Percentiles rank a stretch among this genome's conserved stretches.
phyloP scores from a whole-genome alignment of 2,113 vertebrate species.

The Zosterops pallidus region DNA sequence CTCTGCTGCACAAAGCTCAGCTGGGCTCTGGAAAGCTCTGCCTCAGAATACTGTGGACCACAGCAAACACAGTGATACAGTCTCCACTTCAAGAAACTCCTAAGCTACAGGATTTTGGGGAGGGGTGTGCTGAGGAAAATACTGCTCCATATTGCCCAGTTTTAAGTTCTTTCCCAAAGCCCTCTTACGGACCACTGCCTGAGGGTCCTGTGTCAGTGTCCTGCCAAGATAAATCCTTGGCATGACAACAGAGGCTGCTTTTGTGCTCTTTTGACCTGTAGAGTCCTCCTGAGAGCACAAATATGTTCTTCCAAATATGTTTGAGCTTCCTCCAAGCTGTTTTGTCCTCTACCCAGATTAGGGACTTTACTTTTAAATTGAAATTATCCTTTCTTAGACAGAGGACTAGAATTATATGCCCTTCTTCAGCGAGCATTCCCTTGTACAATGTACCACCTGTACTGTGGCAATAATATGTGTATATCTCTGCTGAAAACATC shows the following conservation, averaged over 20 bases:
- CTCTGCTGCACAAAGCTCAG: not conserved
- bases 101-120: not conserved
- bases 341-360: not conserved
- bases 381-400: not conserved
- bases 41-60: no score
- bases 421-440: not conserved
- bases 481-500: not conserved
- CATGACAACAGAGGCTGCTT: not conserved
- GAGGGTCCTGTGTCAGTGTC: not conserved
- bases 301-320: not conserved
- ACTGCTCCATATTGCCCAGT: not conserved
- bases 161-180: not conserved
- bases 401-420: not conserved
- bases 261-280: not conserved
- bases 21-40: not conserved
- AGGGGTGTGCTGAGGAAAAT: not conserved
- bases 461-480: not conserved
- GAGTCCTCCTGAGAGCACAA: not conserved
- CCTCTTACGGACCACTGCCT: not conserved
- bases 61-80: not conserved
- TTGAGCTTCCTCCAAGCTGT: not conserved
- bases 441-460: not conserved
- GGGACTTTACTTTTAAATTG: not conserved
- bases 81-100: not conserved
- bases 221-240: not conserved